Evolutionary conservation across 2,888 invertebrate species (phyloP), one percentile per base, ranked within the genome.

Genomic region (Anodontia alba): DNA sequence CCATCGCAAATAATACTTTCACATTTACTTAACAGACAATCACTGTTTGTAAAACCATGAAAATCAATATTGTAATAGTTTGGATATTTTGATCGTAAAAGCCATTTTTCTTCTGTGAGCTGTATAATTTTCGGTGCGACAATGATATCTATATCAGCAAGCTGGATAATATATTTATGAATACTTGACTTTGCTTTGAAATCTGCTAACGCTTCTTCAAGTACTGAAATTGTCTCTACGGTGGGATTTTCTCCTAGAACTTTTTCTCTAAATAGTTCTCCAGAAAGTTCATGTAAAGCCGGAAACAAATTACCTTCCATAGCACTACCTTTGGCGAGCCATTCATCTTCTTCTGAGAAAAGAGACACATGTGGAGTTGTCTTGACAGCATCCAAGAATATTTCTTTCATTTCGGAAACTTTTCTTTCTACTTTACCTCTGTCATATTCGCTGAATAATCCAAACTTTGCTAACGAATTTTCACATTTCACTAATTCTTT

Each of bases 261-360:
- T 26, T 54, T 54, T 12, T 54, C 54, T 26, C 7, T 26, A 26
- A 54, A 54, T 7, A 23, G 26, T 5, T 54, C 54, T 26, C 23
- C 54, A 26, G 54, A 54, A 8, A 54, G 23, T 26, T 54, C 54
- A 3, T 26, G 26, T 26, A 54, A 26, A 26, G 54, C 54, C 7
- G 54, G 54, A 54, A 54, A 54, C 23, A 54, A n/a, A 26, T 54
- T 54, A 54, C 54, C 54, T 54, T 54, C 54, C 54, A 54, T 54
- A 5, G 54, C 54, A 54, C 54, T 54, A 15, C 54, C 54, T 54
- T 54, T 54, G 5, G 54, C 23, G 10, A 54, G 26, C 54, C 54
- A 54, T 12, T 54, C 26, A 54, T 54, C 54, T 10, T n/a, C 10
- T 7, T 23, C 54, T 8, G 54, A 54, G n/a, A 54, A 54, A 23